Percentiles rank a stretch among this genome's conserved stretches.
phyloP scores from a whole-genome alignment of 2,888 invertebrate species.

The Mesorhabditis belari region DNA sequence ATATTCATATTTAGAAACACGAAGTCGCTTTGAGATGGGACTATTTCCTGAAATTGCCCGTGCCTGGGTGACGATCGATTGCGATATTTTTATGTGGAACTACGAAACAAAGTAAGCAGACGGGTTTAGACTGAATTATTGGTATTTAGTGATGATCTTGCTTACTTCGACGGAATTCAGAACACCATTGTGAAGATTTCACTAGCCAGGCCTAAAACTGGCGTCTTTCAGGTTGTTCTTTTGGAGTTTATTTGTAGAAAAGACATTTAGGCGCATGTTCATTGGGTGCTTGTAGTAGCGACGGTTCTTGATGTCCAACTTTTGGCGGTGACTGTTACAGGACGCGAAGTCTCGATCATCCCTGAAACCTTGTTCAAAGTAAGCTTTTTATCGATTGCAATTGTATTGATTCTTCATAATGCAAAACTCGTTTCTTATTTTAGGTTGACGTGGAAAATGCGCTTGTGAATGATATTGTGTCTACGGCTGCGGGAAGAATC shows the following conservation, averaged over 20 bases:
- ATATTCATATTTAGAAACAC: slow-evolving; percentile 68
- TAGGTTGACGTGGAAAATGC: slow-evolving; percentile 41
- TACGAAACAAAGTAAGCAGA: slow-evolving; percentile 73
- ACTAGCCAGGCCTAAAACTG: slow-evolving; percentile 72
- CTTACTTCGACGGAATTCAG: slow-evolving; percentile 88
- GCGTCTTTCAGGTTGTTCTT: slow-evolving; percentile 37
- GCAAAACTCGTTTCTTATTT: slow-evolving; percentile 2
- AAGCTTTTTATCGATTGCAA: too few species aligned
- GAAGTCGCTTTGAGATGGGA: slow-evolving; percentile 92
- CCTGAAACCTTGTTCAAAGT: slow-evolving; percentile 69
- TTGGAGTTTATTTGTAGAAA: background rate
- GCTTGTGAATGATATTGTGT: slow-evolving; percentile 61
- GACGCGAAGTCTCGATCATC: slow-evolving; percentile 18
- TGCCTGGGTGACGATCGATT: slow-evolving; percentile 95
- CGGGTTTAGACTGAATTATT: background rate
- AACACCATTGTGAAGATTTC: slow-evolving; percentile 90
- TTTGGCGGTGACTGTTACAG: slow-evolving; percentile 65
- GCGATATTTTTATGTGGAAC: slow-evolving; percentile 95
- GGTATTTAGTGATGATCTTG: slow-evolving; percentile 71
- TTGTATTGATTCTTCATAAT: background rate
- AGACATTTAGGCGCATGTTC: slow-evolving; percentile 67
- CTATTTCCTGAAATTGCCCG: slow-evolving; percentile 89
- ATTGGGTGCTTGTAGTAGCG: slow-evolving; percentile 80
- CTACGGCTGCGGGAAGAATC: slow-evolving; percentile 76
- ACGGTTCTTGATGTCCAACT: slow-evolving; percentile 90